These are phyloP conservation scores for Balaeniceps rex DNA, from an alignment of 2,113 vertebrate species.

Conservation along the genomic window DNA sequence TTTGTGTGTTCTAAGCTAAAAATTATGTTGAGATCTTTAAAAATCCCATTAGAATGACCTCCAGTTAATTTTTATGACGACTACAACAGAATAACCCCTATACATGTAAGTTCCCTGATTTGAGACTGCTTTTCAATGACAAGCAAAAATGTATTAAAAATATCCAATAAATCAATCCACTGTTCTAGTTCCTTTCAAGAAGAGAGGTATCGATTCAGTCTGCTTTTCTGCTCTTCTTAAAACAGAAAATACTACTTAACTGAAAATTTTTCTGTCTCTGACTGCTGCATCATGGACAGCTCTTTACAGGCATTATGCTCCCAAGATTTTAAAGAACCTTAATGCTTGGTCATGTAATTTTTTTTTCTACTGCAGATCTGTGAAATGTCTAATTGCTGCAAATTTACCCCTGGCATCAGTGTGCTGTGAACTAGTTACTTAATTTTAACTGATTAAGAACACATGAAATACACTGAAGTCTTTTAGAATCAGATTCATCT, in stretches of 20 bases:
- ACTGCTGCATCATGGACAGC: not conserved
- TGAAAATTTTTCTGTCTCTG: not conserved
- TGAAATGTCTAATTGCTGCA: not conserved
- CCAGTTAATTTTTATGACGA: not conserved
- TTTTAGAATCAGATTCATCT: not conserved
- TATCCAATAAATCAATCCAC: not conserved
- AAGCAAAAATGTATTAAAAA: not conserved
- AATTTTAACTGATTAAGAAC: not conserved
- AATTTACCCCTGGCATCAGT: not conserved
- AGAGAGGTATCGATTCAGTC: not conserved
- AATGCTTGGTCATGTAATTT: not conserved
- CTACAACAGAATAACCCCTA: not conserved
- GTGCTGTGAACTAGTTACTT: not conserved
- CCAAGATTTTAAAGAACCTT: not conserved
- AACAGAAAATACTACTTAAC: not conserved
- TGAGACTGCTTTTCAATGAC: not conserved
- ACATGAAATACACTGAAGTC: not conserved
- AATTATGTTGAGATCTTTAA: not conserved
- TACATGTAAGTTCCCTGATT: not conserved
- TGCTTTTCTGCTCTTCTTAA: not conserved
- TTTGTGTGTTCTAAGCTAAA: not conserved
- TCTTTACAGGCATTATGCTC: not conserved
- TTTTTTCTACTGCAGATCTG: not conserved
- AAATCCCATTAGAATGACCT: not conserved
- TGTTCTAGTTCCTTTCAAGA: not conserved